Evolutionary conservation across 2,113 vertebrate species (phyloP).

Genomic region (Scopus umbretta): DNA sequence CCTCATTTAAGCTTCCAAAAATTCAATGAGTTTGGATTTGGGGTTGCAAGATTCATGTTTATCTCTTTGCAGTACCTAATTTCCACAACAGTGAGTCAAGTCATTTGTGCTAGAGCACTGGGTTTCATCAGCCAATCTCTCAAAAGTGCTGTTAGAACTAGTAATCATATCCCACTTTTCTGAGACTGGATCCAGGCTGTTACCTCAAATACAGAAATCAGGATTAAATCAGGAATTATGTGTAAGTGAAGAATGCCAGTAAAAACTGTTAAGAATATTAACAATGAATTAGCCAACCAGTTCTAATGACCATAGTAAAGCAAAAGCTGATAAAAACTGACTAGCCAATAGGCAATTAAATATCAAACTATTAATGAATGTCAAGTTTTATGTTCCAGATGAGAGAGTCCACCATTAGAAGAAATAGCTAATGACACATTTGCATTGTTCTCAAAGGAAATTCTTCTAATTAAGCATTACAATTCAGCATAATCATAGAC

Average conservation of each 20-base stretch:
- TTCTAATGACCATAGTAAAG: not conserved
- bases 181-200: not conserved
- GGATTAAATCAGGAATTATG: not conserved
- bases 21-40: not conserved
- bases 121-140: not conserved
- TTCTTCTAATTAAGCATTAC: not conserved
- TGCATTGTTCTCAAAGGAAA: not conserved
- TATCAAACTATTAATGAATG: not conserved
- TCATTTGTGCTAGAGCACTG: not conserved
- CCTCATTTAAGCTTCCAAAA: not conserved
- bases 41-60: not conserved
- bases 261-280: not conserved
- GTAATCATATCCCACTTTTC: not conserved
- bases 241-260: not conserved
- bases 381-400: not conserved
- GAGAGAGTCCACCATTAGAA: not conserved
- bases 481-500: not conserved
- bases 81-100: not conserved
- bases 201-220: not conserved
- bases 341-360: not conserved
- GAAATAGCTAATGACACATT: not conserved
- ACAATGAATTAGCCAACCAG: not conserved
- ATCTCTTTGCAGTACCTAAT: not conserved
- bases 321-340: not conserved
- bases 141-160: not conserved